Evolutionary conservation across 2,797 vertebrate species (phyloP), one percentile per base, ranked within the genome.

Genomic region (Oryzias dopingdopingensis): DNA sequence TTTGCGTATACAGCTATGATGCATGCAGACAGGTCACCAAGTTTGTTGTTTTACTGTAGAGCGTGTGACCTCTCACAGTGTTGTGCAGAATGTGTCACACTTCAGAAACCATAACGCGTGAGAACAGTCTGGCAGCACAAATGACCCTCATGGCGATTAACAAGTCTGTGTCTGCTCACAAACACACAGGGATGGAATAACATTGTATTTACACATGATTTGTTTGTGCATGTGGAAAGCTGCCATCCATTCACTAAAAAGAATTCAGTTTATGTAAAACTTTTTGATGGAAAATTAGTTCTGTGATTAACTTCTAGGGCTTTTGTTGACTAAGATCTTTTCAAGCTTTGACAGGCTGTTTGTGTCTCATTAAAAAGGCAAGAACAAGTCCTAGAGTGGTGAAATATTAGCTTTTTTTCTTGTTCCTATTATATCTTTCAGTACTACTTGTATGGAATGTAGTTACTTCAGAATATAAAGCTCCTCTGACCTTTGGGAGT

Each of bases 41-140:
- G 53, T 63, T 63, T 62, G 51, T 4, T 61, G 52, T 51, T 46
- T 59, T 59, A 48, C 62, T 24, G 51, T 52, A 29, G 24, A 24
- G 41, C 64, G 18, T 18, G 29, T 48, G 56, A 70, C 70, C 69
- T 76, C 63, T 79, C 52, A 40, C 61, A 49, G 67, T 43, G 12
- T 67, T 59, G 20, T 54, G 59, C 60, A 63, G 62, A 76, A 73
- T 68, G 61, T 63, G 80, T 77, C 75, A 70, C 79, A 61, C 72
- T 63, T 76, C 53, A 68, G 85, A 70, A 73, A 29, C 49, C 53
- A 55, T 74, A 75, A 81, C 13, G 43, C 48, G 50, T 42, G 50
- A 52, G 41, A 50, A 62, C 55, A 55, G 48, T 76, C 77, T 46
- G 46, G 58, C 52, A 15, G 65, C n/a, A 53, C 54, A 55, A 53